These are phyloP conservation scores for Saccopteryx bilineata DNA, from an alignment of 2,113 vertebrate genomes.

Conservation along the genomic window DNA sequence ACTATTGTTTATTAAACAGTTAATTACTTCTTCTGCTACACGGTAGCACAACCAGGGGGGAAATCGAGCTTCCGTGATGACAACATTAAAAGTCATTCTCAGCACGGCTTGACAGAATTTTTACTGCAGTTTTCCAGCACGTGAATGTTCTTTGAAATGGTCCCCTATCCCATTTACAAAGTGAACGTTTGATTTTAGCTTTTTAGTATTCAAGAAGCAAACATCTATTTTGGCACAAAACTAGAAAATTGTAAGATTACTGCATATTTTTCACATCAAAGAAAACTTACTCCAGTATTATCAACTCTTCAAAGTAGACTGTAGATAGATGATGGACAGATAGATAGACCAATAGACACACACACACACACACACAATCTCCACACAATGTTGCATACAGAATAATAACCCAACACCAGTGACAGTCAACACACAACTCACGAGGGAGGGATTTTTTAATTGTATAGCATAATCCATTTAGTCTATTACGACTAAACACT, in stretches of 20 bases:
- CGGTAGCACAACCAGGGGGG: neutral
- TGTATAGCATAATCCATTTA: conserved; percentile 45
- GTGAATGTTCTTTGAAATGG: neutral
- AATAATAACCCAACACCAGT: conserved; percentile 38
- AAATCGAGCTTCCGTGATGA: neutral
- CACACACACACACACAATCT: neutral
- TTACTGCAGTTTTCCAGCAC: neutral
- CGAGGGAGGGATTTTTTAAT: conserved; percentile 61
- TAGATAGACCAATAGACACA: neutral
- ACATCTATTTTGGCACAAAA: neutral
- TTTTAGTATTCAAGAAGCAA: conserved; percentile 27
- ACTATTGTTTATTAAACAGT: neutral
- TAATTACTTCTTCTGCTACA: neutral
- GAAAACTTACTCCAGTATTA: conserved; percentile 63
- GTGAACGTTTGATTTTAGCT: neutral
- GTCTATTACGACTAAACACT: conserved; percentile 38
- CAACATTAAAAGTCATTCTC: neutral
- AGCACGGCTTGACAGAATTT: neutral
- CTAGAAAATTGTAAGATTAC: conserved; percentile 21
- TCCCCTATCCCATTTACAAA: conserved; percentile 11
- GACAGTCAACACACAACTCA: conserved; percentile 14
- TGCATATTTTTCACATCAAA: neutral
- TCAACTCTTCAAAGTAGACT: conserved; percentile 25
- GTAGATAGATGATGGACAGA: neutral
- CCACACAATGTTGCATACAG: neutral